These are phyloP conservation scores for Chiloscyllium punctatum DNA, from an alignment of 2,797 vertebrate genomes.

Conservation along the genomic window DNA sequence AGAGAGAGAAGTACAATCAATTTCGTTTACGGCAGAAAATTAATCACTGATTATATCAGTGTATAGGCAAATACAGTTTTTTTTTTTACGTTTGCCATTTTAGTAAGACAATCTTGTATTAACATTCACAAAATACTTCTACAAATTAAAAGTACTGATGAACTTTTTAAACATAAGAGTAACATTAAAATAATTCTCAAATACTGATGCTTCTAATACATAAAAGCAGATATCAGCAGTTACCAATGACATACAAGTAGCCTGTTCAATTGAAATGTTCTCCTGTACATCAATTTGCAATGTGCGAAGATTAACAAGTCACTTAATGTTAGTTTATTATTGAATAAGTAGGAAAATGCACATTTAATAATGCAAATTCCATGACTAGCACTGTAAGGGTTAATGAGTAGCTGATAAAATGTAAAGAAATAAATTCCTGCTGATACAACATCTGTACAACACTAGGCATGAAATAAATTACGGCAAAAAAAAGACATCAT, in stretches of 20 bases:
- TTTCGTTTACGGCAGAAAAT: background rate
- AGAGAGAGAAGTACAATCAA: background rate
- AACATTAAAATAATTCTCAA: background rate
- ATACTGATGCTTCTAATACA: background rate
- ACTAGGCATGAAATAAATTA: slow-evolving; percentile 36
- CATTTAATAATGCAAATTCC: background rate
- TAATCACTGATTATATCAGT: background rate
- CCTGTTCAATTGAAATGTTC: background rate
- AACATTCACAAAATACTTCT: background rate
- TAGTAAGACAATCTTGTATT: background rate
- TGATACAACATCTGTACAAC: slow-evolving; percentile 37
- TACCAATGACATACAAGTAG: background rate
- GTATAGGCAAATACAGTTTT: background rate
- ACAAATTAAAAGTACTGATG: too few species aligned
- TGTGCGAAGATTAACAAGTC: background rate
- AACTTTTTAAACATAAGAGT: background rate
- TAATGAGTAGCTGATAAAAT: slow-evolving; percentile 30
- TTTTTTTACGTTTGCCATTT: background rate
- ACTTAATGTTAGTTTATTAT: background rate
- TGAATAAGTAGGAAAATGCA: background rate
- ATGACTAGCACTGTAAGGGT: slow-evolving; percentile 17
- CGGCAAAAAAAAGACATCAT: slow-evolving; percentile 35
- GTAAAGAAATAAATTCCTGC: slow-evolving; percentile 36
- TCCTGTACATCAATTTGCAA: background rate
- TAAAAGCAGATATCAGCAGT: background rate